Evolutionary conservation across 92 coral and sea anemone species (phyloP), one percentile per base, ranked within the genome.

Genomic region (Porites evermanni): DNA sequence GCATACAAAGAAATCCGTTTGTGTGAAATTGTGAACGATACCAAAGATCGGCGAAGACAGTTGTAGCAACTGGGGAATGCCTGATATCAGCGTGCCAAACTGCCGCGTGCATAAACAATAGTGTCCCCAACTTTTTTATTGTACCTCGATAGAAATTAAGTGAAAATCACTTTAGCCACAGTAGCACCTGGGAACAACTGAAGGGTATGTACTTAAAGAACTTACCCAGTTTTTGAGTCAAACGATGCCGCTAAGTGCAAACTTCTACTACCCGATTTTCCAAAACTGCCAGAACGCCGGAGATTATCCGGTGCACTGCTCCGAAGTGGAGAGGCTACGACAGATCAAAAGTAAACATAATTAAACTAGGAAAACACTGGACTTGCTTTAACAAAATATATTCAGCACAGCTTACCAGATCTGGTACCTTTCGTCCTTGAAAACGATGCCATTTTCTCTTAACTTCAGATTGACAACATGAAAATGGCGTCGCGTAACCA

Each of bases 191-290:
- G 56, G 12, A 73, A 73, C 13, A 74, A 4, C 16, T 16, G 1
- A 64, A 53, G 53, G 16, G 64, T 13, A 63, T 63, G 51, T 20
- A 20, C 9, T 50, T 38, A 2, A 59, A 17, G 23, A n/a, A 67
- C 88, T 18, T 76, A 85, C 88, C 83, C 77, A 54, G 88, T 67
- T 67, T 68, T 85, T 67, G 88, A 85, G 63, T 97, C 99, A 72
- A 97, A 91, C 59, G 99, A 97, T 20, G 99, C 99, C 8, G 99
- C 99, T 3, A 97, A 79, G 26, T 89, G 86, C 79, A 91, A 86
- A 66, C 85, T 78, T 58, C 80, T 67, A 38, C 47, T 38, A 10
- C 94, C 90, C 16, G 95, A 95, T 70, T 91, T 91, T 38, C 98
- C 97, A 72, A 91, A 92, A 70, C 95, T 92, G 44, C 98, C 96